These are phyloP conservation scores for Phytoseiulus persimilis DNA, from an alignment of 2,888 invertebrate species.

Conservation along the genomic window DNA sequence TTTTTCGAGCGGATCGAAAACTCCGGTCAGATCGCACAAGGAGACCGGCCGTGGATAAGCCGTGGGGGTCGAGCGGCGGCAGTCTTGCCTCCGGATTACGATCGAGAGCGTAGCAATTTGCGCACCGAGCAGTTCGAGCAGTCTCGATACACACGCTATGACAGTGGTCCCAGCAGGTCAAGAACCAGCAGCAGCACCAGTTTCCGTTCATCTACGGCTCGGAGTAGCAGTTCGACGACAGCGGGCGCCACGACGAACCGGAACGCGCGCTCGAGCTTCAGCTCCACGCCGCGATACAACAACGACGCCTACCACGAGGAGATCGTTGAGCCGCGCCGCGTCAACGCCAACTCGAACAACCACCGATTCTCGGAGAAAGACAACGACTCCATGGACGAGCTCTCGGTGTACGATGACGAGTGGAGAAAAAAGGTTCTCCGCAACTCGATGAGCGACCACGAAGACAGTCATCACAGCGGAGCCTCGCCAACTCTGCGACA, in stretches of 20 bases:
- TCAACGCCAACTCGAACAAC: neutral
- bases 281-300: slow-evolving; percentile 30
- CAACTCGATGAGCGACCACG: slow-evolving; percentile 47
- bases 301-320: slow-evolving; percentile 23
- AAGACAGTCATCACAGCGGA: slow-evolving; percentile 47
- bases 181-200: slow-evolving; percentile 17
- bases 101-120: slow-evolving; percentile 28
- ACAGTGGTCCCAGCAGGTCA: slow-evolving; percentile 19
- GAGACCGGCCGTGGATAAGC: slow-evolving; percentile 49
- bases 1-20: slow-evolving; percentile 86
- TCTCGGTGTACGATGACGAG: slow-evolving; percentile 31
- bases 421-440: slow-evolving; percentile 40
- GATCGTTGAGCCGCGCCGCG: slow-evolving; percentile 6
- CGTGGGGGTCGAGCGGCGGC: slow-evolving; percentile 44
- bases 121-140: slow-evolving; percentile 36
- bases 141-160: slow-evolving; percentile 29
- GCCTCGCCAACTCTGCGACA: slow-evolving; percentile 47
- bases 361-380: slow-evolving; percentile 37
- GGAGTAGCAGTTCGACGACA: slow-evolving; percentile 36
- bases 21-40: slow-evolving; percentile 50
- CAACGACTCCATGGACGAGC: slow-evolving; percentile 30
- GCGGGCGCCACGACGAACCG: slow-evolving; percentile 39
- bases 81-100: slow-evolving; percentile 29
- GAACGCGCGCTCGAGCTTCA: slow-evolving; percentile 39
- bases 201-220: slow-evolving; percentile 12